A percentile compares a stretch with the other conserved stretches of the same genome.
phyloP scores from a whole-genome alignment of 2,113 vertebrate species.

The Malaclemys terrapin region DNA sequence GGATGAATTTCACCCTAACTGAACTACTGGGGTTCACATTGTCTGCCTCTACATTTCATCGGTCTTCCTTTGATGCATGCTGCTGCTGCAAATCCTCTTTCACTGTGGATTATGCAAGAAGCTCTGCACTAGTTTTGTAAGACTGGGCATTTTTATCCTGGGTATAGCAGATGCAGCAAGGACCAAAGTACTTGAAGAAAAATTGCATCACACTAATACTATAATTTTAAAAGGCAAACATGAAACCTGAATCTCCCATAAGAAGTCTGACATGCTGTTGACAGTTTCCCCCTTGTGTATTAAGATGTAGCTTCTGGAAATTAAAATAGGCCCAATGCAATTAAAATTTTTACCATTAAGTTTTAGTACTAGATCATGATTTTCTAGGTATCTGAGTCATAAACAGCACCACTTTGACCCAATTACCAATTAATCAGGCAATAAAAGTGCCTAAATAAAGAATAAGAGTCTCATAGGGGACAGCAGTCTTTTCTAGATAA shows the following conservation, averaged over 20 bases:
- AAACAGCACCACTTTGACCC: neutral
- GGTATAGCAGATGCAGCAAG: neutral
- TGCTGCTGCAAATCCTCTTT: neutral
- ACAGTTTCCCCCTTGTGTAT: neutral
- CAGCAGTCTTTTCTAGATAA: neutral
- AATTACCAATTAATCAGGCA: neutral
- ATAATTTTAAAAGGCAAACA: neutral
- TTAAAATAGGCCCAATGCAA: neutral
- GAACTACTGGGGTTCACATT: fast-evolving
- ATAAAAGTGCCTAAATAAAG: neutral
- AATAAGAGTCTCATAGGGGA: neutral
- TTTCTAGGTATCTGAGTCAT: neutral
- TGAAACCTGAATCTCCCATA: neutral
- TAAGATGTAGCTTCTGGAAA: neutral
- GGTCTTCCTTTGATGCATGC: neutral
- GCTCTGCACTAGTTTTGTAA: neutral
- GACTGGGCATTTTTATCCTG: neutral
- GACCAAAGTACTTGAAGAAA: neutral
- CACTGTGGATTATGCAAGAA: neutral
- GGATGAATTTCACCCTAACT: neutral
- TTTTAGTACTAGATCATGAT: neutral
- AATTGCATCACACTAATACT: neutral
- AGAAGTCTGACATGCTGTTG: neutral
- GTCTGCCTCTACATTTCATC: neutral
- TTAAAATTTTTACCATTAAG: neutral